A percentile compares a stretch with the other conserved stretches of the same genome.
Conservation (phyloP, 2,113 vertebrate species). For the Alethe castanea region DNA sequence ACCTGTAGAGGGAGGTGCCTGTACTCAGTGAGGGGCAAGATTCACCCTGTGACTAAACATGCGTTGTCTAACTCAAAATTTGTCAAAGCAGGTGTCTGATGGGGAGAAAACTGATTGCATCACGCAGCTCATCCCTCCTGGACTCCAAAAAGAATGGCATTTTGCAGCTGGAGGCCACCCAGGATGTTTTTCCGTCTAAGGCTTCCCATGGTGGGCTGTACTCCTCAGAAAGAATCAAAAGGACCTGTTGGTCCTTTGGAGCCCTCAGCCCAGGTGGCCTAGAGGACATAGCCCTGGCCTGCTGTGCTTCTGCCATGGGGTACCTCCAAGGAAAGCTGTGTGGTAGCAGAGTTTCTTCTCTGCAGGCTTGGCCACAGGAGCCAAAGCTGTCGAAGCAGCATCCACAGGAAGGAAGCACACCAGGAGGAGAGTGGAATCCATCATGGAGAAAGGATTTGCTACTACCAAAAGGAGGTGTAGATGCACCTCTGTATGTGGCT, state of each 20-base stretch:
- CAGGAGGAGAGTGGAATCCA: background rate
- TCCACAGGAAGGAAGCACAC: background rate
- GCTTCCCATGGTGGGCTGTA: background rate
- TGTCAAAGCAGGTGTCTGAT: background rate
- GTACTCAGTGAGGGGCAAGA: background rate
- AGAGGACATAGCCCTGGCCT: background rate
- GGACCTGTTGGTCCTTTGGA: background rate
- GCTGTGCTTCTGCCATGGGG: background rate
- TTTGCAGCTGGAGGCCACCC: background rate
- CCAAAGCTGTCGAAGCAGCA: background rate
- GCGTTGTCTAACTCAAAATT: background rate
- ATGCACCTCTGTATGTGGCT: background rate
- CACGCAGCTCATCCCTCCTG: background rate
- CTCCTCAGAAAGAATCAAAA: background rate
- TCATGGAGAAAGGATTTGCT: background rate
- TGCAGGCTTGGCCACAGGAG: background rate
- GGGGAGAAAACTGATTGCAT: background rate
- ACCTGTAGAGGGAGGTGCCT: background rate
- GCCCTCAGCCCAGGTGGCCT: background rate
- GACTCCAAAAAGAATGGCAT: background rate
- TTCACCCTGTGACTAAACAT: fast-evolving
- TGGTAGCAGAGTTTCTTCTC: background rate
- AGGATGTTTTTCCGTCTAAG: background rate
- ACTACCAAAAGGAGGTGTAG: background rate
- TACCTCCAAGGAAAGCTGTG: background rate